Evolutionary conservation across 1,140 invertebrate genomes (phyloP).

Genomic region (Chrysopa pallens): DNA sequence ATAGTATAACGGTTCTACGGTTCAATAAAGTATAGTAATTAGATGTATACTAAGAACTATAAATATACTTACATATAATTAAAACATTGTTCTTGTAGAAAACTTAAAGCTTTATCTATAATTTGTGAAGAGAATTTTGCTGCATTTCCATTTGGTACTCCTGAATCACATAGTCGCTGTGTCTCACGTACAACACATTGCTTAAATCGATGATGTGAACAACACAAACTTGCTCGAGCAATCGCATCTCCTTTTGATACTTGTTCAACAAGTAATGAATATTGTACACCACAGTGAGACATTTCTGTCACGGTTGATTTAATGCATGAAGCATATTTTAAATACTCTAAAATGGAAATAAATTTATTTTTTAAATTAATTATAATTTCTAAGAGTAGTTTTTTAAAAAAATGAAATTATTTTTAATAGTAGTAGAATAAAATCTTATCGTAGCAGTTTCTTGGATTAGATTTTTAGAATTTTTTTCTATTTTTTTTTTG

Average conservation of each 20-base stretch:
- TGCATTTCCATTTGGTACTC: conserved; percentile 24
- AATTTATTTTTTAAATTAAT: too few relatives aligned
- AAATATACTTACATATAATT: conserved; percentile 31
- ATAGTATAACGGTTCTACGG: too few relatives aligned
- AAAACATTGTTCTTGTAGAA: conserved; percentile 35
- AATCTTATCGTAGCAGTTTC: too few relatives aligned
- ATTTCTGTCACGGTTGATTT: conserved; percentile 35
- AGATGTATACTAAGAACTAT: not conserved
- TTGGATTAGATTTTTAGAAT: too few relatives aligned
- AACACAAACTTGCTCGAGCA: conserved; percentile 33
- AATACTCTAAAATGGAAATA: conserved; percentile 27
- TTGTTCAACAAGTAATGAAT: conserved; percentile 32
- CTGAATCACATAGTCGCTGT: conserved; percentile 27
- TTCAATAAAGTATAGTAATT: too few relatives aligned
- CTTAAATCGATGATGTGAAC: conserved; percentile 35
- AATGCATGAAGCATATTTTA: conserved; percentile 36
- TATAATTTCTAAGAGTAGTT: too few relatives aligned
- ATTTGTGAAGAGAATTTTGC: conserved; percentile 31
- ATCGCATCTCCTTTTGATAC: conserved; percentile 32
- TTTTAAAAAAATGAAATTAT: too few relatives aligned
- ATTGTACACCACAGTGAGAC: conserved; percentile 33
- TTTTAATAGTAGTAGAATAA: too few relatives aligned
- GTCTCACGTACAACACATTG: conserved; percentile 34
- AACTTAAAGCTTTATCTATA: conserved; percentile 35
- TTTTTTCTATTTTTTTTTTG: not conserved